These are phyloP conservation scores for Forbesichthys agassizii DNA, from an alignment of 2,113 vertebrate species.

Conservation along the genomic window DNA sequence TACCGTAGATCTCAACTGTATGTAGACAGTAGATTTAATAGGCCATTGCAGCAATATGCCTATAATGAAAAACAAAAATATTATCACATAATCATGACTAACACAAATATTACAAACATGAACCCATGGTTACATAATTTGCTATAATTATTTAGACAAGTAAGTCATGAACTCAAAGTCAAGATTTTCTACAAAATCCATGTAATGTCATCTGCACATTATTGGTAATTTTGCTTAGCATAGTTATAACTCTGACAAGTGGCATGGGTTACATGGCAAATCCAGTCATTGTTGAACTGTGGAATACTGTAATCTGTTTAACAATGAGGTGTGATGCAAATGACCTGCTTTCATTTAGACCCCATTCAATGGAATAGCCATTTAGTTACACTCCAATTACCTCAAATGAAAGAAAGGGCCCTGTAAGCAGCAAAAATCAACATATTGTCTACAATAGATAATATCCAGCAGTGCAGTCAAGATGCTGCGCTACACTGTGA, in stretches of 20 bases:
- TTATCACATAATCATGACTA: not conserved
- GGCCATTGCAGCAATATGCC: too few relatives aligned
- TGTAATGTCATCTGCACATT: not conserved
- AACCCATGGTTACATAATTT: not conserved
- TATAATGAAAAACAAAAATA: not conserved
- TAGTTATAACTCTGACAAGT: not conserved
- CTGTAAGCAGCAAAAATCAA: slow-evolving; percentile 32
- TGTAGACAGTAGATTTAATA: too few relatives aligned
- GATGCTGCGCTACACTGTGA: slow-evolving; percentile 35
- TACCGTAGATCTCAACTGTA: not conserved
- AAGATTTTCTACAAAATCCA: not conserved
- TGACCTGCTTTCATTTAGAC: slow-evolving; percentile 48
- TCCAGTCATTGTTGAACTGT: slow-evolving; percentile 27
- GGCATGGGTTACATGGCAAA: slow-evolving; percentile 9
- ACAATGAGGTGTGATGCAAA: slow-evolving; percentile 52
- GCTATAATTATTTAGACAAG: not conserved
- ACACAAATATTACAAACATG: too few relatives aligned
- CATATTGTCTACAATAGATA: slow-evolving; percentile 38
- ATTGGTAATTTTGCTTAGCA: not conserved
- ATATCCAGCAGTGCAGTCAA: slow-evolving; percentile 24
- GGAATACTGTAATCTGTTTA: slow-evolving; percentile 26
- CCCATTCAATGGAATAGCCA: slow-evolving; percentile 31
- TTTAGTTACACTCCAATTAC: slow-evolving; percentile 44
- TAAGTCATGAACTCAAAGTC: not conserved
- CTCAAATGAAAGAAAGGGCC: slow-evolving; percentile 36